Evolutionary conservation across 2,888 invertebrate species (phyloP).

Genomic region (Spialia ferax): DNA sequence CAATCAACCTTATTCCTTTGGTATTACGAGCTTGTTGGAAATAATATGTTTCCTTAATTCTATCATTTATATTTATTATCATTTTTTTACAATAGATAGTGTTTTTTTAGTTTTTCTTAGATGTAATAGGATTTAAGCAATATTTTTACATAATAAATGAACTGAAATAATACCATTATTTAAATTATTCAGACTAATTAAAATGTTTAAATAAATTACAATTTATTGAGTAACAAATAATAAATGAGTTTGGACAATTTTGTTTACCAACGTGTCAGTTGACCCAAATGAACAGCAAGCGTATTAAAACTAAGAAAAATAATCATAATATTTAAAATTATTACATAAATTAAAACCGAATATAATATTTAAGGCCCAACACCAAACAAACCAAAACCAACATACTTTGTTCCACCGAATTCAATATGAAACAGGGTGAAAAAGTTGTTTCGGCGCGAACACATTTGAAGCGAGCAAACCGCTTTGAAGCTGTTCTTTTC

Average conservation of each 20-base stretch:
- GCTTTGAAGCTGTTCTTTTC: conserved; percentile 27
- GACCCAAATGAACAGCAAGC: not conserved
- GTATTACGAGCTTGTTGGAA: conserved; percentile 23
- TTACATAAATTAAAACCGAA: not conserved
- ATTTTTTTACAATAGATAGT: no score
- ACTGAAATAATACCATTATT: no score
- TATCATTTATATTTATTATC: not conserved
- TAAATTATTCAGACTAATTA: not conserved
- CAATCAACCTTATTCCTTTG: conserved; percentile 21
- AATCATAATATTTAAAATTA: not conserved
- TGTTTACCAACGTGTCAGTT: not conserved
- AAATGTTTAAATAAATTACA: conserved; percentile 1
- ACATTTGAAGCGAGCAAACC: conserved; percentile 20
- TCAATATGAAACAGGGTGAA: conserved; percentile 21
- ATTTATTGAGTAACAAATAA: not conserved
- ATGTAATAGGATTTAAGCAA: no score
- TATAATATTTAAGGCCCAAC: not conserved
- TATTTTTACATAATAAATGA: no score
- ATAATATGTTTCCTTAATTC: not conserved
- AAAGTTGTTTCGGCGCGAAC: conserved; percentile 27
- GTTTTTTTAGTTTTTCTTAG: no score
- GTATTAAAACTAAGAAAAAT: not conserved
- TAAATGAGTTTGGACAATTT: not conserved
- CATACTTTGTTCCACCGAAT: conserved; percentile 7
- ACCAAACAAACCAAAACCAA: conserved; percentile 11